Conservation (phyloP, 2,888 invertebrate genomes). For the Poecilus cupreus region DNA sequence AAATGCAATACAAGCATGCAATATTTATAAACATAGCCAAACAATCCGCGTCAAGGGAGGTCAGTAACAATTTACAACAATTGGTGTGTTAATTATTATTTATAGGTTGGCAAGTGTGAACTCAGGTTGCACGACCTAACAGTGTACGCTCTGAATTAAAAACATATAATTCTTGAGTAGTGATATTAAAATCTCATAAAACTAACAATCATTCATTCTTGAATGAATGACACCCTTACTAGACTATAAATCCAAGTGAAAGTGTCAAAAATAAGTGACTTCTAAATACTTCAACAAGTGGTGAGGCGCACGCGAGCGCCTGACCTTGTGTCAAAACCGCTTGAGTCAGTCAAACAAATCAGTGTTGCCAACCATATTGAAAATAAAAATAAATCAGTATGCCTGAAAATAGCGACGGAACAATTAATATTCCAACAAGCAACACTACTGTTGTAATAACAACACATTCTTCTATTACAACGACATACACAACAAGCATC, state of each 20-base stretch:
- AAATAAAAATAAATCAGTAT: background rate
- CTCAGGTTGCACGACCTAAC: too few relatives aligned
- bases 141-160: too few relatives aligned
- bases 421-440: background rate
- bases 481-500: background rate
- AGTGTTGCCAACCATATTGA: background rate
- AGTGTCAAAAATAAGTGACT: background rate
- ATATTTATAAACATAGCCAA: too few relatives aligned
- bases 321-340: background rate
- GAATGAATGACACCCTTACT: background rate
- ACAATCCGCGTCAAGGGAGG: too few relatives aligned
- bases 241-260: background rate
- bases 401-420: background rate
- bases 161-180: too few relatives aligned
- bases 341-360: too few relatives aligned
- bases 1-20: too few relatives aligned
- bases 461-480: background rate
- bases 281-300: background rate
- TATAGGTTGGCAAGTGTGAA: too few relatives aligned
- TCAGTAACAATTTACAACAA: too few relatives aligned
- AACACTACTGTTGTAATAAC: background rate
- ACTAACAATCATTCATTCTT: background rate
- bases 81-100: too few relatives aligned
- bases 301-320: background rate
- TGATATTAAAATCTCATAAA: background rate